phyloP scores from a whole-genome alignment of 2,797 vertebrate species.

The Botia almorhae region DNA sequence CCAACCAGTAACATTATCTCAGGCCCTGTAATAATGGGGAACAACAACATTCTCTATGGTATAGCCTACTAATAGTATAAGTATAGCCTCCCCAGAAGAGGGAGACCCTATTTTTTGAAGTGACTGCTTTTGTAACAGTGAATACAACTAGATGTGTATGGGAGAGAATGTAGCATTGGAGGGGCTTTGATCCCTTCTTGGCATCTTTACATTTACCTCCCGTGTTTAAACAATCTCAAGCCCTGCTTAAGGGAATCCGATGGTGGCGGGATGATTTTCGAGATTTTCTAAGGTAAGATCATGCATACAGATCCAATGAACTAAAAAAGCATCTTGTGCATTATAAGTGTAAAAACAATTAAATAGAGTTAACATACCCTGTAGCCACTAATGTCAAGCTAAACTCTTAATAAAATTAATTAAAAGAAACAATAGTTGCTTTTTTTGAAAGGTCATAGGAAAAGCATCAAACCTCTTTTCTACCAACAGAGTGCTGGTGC shows the following conservation, averaged over 20 bases:
- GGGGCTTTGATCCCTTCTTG: slow-evolving; percentile 69
- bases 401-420: not conserved
- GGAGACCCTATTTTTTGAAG: not conserved
- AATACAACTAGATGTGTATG: slow-evolving; percentile 64
- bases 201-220: slow-evolving; percentile 67
- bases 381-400: slow-evolving; percentile 6
- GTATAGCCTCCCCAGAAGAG: too few species aligned
- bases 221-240: slow-evolving; percentile 63
- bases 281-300: slow-evolving; percentile 73
- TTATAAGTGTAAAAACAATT: slow-evolving; percentile 6
- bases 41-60: too few species aligned
- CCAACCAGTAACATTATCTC: too few species aligned
- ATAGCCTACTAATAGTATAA: too few species aligned
- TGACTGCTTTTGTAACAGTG: slow-evolving; percentile 65
- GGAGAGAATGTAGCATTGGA: slow-evolving; percentile 44
- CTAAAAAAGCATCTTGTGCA: slow-evolving; percentile 66
- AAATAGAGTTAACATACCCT: not conserved
- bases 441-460: not conserved
- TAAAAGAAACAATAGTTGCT: not conserved
- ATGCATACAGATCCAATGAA: slow-evolving; percentile 57
- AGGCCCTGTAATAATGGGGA: too few species aligned
- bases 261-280: slow-evolving; percentile 68
- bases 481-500: not conserved
- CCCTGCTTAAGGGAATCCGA: slow-evolving; percentile 70
- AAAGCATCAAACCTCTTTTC: not conserved